Evolutionary conservation across 2,113 vertebrate genomes (phyloP).

Genomic region (Oncorhynchus mykiss): DNA sequence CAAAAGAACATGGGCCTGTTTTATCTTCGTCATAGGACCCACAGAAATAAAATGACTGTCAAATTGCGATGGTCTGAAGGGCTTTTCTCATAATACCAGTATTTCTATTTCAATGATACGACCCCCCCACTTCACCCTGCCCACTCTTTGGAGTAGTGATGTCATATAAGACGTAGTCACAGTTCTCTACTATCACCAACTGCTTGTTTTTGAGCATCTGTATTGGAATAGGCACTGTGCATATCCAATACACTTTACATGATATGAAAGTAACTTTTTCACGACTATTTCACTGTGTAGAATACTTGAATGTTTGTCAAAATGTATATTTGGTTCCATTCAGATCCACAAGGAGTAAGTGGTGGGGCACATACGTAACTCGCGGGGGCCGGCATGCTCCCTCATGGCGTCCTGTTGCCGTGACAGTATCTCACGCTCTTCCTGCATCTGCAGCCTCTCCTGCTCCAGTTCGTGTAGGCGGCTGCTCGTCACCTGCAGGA

Average conservation of each 20-base stretch:
- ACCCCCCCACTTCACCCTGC: not conserved
- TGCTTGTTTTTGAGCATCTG: not conserved
- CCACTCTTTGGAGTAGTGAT: not conserved
- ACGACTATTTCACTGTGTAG: not conserved
- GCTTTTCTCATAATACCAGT: no score
- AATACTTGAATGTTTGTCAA: no score
- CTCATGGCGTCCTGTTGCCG: constrained; percentile 90
- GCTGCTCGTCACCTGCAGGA: constrained; percentile 74
- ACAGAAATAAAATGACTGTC: no score
- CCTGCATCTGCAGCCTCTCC: constrained; percentile 82
- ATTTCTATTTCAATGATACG: not conserved
- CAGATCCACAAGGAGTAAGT: not conserved
- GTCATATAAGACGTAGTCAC: not conserved
- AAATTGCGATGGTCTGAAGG: no score
- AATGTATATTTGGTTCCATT: no score
- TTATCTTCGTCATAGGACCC: not conserved
- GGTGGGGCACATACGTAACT: constrained; percentile 86
- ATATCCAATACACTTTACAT: not conserved
- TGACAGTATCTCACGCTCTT: constrained; percentile 85
- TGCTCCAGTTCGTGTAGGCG: constrained; percentile 90
- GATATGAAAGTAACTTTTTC: not conserved
- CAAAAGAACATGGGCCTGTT: not conserved
- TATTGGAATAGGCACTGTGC: no score
- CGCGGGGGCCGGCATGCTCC: constrained; percentile 80
- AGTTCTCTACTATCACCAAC: not conserved